Evolutionary conservation across 2,797 vertebrate genomes (phyloP).

Genomic region (Anguilla obscura): DNA sequence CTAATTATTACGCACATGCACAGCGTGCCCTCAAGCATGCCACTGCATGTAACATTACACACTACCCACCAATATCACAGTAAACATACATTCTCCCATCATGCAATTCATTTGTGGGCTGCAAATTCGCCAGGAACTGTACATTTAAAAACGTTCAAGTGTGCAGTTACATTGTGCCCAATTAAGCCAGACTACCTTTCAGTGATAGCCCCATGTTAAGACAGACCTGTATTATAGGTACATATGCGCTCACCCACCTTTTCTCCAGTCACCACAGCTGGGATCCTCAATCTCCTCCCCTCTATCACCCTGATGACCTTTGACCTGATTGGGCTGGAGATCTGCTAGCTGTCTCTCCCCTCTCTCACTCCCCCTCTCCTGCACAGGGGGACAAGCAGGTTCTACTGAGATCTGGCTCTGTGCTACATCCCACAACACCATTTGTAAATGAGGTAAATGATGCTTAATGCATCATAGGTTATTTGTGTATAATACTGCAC

Average conservation of each 20-base stretch:
- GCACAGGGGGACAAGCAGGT: slow-evolving; percentile 7
- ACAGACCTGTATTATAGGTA: neutral
- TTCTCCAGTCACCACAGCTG: neutral
- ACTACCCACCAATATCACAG: neutral
- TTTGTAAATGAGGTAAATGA: slow-evolving; percentile 28
- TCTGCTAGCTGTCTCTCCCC: neutral
- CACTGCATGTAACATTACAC: neutral
- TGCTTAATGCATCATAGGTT: neutral
- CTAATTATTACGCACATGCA: neutral
- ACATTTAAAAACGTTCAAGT: neutral
- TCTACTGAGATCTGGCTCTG: neutral
- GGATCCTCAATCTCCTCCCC: neutral
- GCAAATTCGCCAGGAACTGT: neutral
- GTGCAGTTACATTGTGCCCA: no score
- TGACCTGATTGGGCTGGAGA: neutral
- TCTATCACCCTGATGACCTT: slow-evolving; percentile 21
- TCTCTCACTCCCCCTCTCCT: slow-evolving; percentile 53
- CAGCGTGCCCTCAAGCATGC: neutral
- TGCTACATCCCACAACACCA: neutral
- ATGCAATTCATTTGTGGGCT: neutral
- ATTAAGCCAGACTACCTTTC: neutral
- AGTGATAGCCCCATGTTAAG: neutral
- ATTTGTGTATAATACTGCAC: neutral
- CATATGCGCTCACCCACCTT: neutral
- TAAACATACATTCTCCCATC: neutral